Evolutionary conservation across 2,888 invertebrate genomes (phyloP).

Genomic region (Gryllus longicercus): DNA sequence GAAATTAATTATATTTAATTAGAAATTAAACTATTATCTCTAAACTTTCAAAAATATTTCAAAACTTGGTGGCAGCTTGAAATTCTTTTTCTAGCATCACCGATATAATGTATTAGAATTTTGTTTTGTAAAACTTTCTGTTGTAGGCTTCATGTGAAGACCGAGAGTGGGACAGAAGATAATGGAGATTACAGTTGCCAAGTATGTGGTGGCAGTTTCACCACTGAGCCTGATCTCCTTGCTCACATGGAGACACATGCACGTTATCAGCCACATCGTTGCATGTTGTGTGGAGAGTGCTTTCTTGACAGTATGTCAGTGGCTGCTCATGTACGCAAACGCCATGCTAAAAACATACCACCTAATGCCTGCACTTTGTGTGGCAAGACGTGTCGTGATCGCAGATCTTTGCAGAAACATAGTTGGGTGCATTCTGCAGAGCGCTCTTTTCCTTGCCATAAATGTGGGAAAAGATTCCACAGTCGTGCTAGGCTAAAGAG

Average conservation of each 20-base stretch:
- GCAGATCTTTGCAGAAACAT: constrained; percentile 63
- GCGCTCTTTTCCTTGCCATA: constrained; percentile 60
- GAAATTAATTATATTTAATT: too few species aligned
- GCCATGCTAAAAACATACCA: constrained; percentile 59
- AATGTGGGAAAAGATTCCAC: constrained; percentile 68
- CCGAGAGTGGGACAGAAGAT: constrained; percentile 27
- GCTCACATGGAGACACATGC: constrained; percentile 79
- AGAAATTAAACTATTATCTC: too few species aligned
- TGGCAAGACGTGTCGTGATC: constrained; percentile 66
- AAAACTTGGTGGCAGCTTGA: too few species aligned
- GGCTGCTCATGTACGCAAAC: constrained; percentile 59
- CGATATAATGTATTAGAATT: too few species aligned
- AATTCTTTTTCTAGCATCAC: too few species aligned
- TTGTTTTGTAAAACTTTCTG: neutral
- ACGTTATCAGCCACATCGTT: constrained; percentile 51
- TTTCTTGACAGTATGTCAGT: constrained; percentile 61
- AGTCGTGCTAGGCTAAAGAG: constrained; percentile 59
- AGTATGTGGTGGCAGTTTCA: constrained; percentile 73
- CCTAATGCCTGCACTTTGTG: constrained; percentile 65
- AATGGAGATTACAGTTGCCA: constrained; percentile 64
- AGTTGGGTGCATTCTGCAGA: constrained; percentile 66
- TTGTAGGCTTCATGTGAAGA: constrained; percentile 35
- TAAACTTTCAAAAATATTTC: too few species aligned
- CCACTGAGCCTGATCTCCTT: constrained; percentile 43
- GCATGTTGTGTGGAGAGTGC: constrained; percentile 63